These are phyloP conservation scores for Drosophila mettleri DNA, from an alignment of 2,888 invertebrate species.

Conservation along the genomic window DNA sequence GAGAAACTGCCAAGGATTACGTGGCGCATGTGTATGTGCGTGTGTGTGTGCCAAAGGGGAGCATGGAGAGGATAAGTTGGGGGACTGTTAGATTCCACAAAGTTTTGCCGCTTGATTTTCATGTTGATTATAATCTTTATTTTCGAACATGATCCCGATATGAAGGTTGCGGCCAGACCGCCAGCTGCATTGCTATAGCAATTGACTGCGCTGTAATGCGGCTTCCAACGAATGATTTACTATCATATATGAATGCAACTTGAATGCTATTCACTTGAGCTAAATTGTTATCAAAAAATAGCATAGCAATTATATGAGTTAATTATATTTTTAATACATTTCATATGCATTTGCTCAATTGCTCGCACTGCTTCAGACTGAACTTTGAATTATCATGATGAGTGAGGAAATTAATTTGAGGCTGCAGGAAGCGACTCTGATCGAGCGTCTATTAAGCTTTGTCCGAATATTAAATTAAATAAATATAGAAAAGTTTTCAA, in stretches of 20 bases:
- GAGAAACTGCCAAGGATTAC: constrained; percentile 67
- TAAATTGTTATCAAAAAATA: too few species aligned
- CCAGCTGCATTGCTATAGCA: not conserved
- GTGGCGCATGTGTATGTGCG: constrained; percentile 9
- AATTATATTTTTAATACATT: too few species aligned
- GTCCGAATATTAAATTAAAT: too few species aligned
- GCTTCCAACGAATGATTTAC: not conserved
- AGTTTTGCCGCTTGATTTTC: constrained; percentile 72
- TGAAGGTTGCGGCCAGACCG: not conserved
- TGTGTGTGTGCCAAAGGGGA: not conserved
- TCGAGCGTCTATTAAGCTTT: too few species aligned
- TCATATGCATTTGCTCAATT: too few species aligned
- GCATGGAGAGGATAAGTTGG: not conserved
- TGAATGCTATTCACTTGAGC: not conserved
- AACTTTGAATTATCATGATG: too few species aligned
- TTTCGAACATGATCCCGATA: constrained; percentile 35
- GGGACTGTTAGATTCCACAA: constrained; percentile 34
- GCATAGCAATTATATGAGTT: too few species aligned
- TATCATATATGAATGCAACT: too few species aligned
- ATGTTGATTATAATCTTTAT: constrained; percentile 71
- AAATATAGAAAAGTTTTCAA: not conserved
- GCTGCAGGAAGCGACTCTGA: too few species aligned
- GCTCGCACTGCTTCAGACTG: too few species aligned
- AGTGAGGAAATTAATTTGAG: too few species aligned
- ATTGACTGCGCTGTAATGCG: not conserved